Base-by-base conservation (phyloP, 2,113 vertebrate species). In the Campylorhamphus procurvoides region DNA sequence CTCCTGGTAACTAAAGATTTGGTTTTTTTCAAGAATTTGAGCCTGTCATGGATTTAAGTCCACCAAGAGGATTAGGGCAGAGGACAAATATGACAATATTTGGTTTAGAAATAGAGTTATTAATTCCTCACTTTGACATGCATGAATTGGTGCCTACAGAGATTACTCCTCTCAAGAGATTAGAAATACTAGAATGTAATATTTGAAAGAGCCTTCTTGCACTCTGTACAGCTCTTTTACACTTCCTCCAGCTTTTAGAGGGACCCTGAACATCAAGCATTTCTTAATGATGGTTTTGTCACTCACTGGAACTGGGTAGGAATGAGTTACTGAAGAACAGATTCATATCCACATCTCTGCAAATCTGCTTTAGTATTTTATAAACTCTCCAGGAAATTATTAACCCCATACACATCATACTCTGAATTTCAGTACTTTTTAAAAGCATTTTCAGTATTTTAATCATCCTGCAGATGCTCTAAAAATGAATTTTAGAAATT, bases 21-120 rank as follows among this genome's bases (percentile, higher is more conserved):
- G 0, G 39, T 85, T 74, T 82, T 89, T 91, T 90, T 91, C 63
- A 88, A 77, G 52, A 94, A 91, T 71, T 94, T 67, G 92, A 93
- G 72, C 52, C 83, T 92, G 85, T 86, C 68, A 81, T 77, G 79
- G 79, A 90, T 78, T 94, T 88, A 92, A 95, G 69, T 86, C 52
- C 59, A 92, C 55, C 47, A 71, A 92, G 63, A 92, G 82, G 92
- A 90, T 95, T 96, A 97, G 68, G 63, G 42, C 42, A 84, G 73
- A 90, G 56, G 87, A 96, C 76, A 95, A 90, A 88, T 93, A 94
- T 23, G 68, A 95, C 75, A 94, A 94, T 84, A 96, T 94, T 95
- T 97, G 55, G 31, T 90, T 95, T 95, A 95, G 88, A 86, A 94
- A 95, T 14, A 86, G 53, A 96, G 79, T 95, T 96, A 96, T 90